Conservation (phyloP, 1,140 invertebrate species). For the Eulimnadia texana region DNA sequence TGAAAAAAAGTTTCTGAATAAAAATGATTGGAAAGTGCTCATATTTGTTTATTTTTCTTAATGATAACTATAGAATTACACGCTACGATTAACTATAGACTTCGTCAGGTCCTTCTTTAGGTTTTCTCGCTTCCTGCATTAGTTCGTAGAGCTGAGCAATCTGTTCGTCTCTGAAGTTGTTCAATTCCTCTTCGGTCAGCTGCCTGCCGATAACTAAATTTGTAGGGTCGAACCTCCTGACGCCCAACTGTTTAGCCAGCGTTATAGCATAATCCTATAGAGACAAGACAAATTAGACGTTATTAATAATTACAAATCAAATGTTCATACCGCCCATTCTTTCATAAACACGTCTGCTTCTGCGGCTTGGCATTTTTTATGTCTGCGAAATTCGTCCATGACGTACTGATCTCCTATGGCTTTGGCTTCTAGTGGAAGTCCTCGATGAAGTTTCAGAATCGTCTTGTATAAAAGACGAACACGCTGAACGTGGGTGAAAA, state of each 20-base stretch:
- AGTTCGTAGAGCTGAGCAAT: conserved; percentile 66
- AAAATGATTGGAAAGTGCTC: too few relatives aligned
- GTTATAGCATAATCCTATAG: conserved; percentile 56
- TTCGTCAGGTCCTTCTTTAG: not conserved
- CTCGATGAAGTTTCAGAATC: conserved; percentile 67
- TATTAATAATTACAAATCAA: conserved; percentile 10
- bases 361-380: conserved; percentile 55
- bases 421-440: conserved; percentile 57
- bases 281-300: conserved; percentile 13
- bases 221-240: conserved; percentile 37
- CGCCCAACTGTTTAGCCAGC: conserved; percentile 52
- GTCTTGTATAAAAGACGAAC: conserved; percentile 73
- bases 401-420: conserved; percentile 45
- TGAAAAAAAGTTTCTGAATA: too few relatives aligned
- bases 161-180: conserved; percentile 63
- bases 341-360: conserved; percentile 63
- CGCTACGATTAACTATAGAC: not conserved
- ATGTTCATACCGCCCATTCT: conserved; percentile 68
- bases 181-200: conserved; percentile 43
- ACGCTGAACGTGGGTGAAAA: conserved; percentile 39
- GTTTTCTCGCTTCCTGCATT: conserved; percentile 26
- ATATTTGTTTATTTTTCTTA: too few relatives aligned
- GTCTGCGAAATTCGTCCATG: conserved; percentile 71
- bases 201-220: conserved; percentile 38
- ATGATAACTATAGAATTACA: too few relatives aligned